Base-by-base conservation (phyloP, 2,113 vertebrate genomes). In the Lophochroa leadbeateri region DNA sequence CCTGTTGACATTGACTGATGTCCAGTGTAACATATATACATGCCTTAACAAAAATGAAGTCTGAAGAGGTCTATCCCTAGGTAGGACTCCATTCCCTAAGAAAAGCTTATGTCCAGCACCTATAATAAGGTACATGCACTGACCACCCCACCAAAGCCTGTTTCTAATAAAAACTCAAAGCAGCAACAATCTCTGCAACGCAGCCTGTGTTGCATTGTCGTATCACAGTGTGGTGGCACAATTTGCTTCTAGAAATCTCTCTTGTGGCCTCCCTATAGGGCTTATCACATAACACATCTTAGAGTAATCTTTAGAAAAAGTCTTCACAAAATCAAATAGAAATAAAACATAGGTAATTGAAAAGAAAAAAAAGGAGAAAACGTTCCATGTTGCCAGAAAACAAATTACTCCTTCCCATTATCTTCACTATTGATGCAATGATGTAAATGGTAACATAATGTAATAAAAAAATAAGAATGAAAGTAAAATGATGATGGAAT, bases 331-430 rank as follows among this genome's bases (percentile, higher is more conserved):
- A 70, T 6, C 76, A 44, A 70, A 75, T 11, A 82, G 20, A 83
- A 86, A 39, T 27, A 44, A n/a, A 68, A 58, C 4, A 60, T 9
- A 68, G 68, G 39, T 63, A 86, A 63, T 17, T 44, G 18, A 80
- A 71, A 60, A 9, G 6, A 10, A 41, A 64, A 74, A 72, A 72
- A 44, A 31, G 4, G 16, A 58, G 58, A 37, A 75, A 91, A n/a
- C 5, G 0, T 19, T 75, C 14, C 19, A 4, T 3, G 7, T 5
- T 50, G 7, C 11, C 68, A 69, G 68, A 72, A 93, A 60, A 43
- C 3, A 16, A 85, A 58, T 1, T 0, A 55, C 5, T 43, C 5
- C 15, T 64, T 58, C 9, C 15, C 31, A 17, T 24, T 76, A 27
- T 49, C 43, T 46, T 55, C 55, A 37, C 21, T 78, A 27, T 41